Evolutionary conservation across 2,888 invertebrate species (phyloP), one percentile per base, ranked within the genome.

Genomic region (Tholera decimalis): DNA sequence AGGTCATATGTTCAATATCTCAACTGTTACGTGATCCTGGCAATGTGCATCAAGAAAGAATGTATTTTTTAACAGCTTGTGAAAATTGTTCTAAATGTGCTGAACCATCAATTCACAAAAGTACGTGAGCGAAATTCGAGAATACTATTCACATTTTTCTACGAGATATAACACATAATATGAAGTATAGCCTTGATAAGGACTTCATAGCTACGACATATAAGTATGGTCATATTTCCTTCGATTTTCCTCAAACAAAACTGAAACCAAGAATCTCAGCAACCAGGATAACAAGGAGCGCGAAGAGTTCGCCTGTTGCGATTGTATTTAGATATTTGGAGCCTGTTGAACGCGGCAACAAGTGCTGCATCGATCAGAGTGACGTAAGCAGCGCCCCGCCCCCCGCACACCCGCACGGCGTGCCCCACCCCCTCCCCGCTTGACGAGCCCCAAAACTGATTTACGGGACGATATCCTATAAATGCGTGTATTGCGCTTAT

Each of bases 311-410:
- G 78, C 76, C 72, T 78, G 65, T 73, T 81, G 71, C 74, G 82
- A 81, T 81, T 77, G 75, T 79, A 83, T 84, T 83, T 83, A 79
- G 72, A 84, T 83, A 86, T 88, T 89, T 83, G 85, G 87, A 79
- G 92, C 93, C 93, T 93, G 94, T 93, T 92, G 93, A 92, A 82
- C 90, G 89, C 81, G 88, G 93, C 94, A 94, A 94, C 94, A 94
- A 94, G 94, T 94, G 88, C 93, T 91, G 92, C 93, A 94, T 94
- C 94, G 94, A 94, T 93, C 93, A 92, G 65, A 73, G 88, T 92
- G 92, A 91, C 91, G 90, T 89, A 89, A 90, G 87, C 79, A 82
- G 80, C 83, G 73, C 82, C 73, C 79, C 78, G 77, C 72, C 82
- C 79, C 60, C 73, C 83, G 57, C 72, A 35, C 67, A 43, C 73